Base-by-base conservation (phyloP, 2,113 vertebrate genomes). In the Poicephalus meyeri region DNA sequence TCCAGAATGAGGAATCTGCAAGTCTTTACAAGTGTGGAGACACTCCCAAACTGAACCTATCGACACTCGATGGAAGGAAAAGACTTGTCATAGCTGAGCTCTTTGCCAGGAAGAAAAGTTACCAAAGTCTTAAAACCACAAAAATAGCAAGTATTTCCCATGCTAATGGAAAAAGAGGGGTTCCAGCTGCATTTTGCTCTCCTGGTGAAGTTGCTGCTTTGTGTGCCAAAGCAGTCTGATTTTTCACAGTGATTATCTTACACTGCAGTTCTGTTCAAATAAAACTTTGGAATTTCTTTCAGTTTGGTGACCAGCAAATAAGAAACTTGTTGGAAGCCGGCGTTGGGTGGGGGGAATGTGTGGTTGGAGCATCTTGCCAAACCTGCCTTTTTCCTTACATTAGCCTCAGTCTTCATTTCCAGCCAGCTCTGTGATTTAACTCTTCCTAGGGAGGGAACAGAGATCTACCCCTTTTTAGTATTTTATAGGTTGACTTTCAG, bases 251-350 rank as follows among this genome's bases (percentile, higher is more conserved):
- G 86, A 88, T 94, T 93, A 53, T 97, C 87, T 95, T 92, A 41
- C 65, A 89, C 52, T 44, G 39, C 88, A 91, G 91, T 83, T 83
- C 63, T 79, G 72, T 69, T 88, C 74, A 89, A 93, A 80, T 80
- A 82, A 56, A 93, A 88, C 94, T 72, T 86, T 91, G 95, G 95
- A 95, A 97, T 98, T 98, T 97, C 87, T 92, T 97, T 89, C 95
- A 86, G 72, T 95, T 94, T 86, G 93, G 77, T 89, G 89, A 94
- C n/a, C 76, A 94, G 88, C 88, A 96, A 95, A 92, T 89, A 68
- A 96, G 74, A 92, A 91, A 78, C 65, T 78, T 5, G 7, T 60
- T 93, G 76, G 80, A 76, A 73, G 33, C 3, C 16, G 39, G 29
- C 50, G 20, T 58, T 58, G 39, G 46, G 6, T 39, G 71, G 10